Evolutionary conservation across 1,140 invertebrate genomes (phyloP), one percentile per base, ranked within the genome.

Genomic region (Neelides sp.): DNA sequence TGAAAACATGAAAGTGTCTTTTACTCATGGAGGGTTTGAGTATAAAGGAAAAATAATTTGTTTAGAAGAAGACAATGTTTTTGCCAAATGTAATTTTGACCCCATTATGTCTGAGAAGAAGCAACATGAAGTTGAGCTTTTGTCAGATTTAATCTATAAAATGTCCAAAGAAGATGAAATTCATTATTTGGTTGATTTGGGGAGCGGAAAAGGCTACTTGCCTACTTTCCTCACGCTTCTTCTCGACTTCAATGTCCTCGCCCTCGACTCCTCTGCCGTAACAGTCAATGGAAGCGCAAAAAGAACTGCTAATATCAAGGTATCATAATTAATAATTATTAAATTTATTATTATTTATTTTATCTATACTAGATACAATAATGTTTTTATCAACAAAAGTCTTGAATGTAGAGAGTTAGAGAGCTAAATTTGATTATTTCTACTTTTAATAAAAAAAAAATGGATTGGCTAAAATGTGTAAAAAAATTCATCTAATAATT

Each of bases 161-260:
- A 53, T 77, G 5, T 58, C 63, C 12, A 55, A 60, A 8, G 60
- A 51, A 24, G 27, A 41, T 37, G 49, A 30, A 34, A 47, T 48
- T 20, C 23, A 28, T 19, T 70, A 74, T 63, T 72, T 87, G 53
- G 74, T 91, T 35, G 87, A 93, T 67, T 76, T 85, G 27, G 87
- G 87, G 0, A 86, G 86, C 67, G 87, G 87, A 1, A 84, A 85
- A 66, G 87, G 85, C 1, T 86, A 90, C 68, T 67, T 91, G 0
- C 82, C 82, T 26, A 78, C 78, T 0, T 73, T 80, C 45, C 66
- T 92, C 37, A 74, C 80, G 1, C 71, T 86, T 3, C 71, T 78
- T 48, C 77, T 83, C 68, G 65, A 75, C 5, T 66, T 85, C 42
- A 77, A 77, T 20, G 81, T 87, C 23, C 68, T 91, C 3, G 85